Conservation (phyloP, 2,888 invertebrate genomes). For the Tanytarsus gracilentus region DNA sequence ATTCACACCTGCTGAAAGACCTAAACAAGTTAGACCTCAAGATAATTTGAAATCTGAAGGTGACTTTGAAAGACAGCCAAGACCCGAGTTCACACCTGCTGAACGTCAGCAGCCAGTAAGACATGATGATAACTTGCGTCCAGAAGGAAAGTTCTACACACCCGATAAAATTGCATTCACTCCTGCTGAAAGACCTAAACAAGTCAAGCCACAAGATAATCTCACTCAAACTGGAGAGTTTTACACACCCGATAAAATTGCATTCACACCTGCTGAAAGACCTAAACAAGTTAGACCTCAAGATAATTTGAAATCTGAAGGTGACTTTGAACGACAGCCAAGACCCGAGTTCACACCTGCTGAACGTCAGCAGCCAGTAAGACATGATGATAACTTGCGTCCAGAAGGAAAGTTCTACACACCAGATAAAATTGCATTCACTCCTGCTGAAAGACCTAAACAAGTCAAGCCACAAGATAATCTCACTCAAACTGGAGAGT, state of each 20-base stretch:
- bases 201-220: slow-evolving; percentile 46
- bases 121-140: slow-evolving; percentile 46
- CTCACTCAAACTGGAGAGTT: slow-evolving; percentile 50
- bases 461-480: slow-evolving; percentile 39
- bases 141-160: slow-evolving; percentile 44
- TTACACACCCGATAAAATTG: slow-evolving; percentile 40
- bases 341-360: slow-evolving; percentile 40
- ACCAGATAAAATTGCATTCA: slow-evolving; percentile 35
- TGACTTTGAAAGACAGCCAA: slow-evolving; percentile 45
- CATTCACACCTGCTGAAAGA: slow-evolving; percentile 37
- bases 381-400: slow-evolving; percentile 47
- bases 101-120: slow-evolving; percentile 44
- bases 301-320: slow-evolving; percentile 48
- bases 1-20: slow-evolving; percentile 47
- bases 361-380: slow-evolving; percentile 48
- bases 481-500: slow-evolving; percentile 43
- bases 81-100: slow-evolving; percentile 33
- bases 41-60: slow-evolving; percentile 43
- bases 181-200: slow-evolving; percentile 43
- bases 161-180: slow-evolving; percentile 40
- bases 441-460: slow-evolving; percentile 38
- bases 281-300: slow-evolving; percentile 39
- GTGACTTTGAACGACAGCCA: slow-evolving; percentile 43
- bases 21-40: background rate
- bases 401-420: slow-evolving; percentile 40